A percentile compares a stretch with the other conserved stretches of the same genome.
phyloP scores from a whole-genome alignment of 2,888 invertebrate species.

The Halictus quadricinctus region DNA sequence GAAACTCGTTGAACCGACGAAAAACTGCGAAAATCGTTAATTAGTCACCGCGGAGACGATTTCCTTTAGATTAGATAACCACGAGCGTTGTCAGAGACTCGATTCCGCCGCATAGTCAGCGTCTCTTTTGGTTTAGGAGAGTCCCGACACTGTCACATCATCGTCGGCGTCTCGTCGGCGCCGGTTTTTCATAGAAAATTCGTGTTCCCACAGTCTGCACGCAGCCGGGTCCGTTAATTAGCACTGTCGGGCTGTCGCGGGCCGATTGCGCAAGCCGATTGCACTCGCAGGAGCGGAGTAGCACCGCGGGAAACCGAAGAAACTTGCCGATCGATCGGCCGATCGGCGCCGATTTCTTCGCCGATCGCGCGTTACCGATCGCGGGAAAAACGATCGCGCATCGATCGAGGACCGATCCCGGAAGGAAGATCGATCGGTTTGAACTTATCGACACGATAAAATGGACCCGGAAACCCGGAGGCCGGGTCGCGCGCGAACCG shows the following conservation, averaged over 20 bases:
- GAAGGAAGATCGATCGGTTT: conserved; percentile 2
- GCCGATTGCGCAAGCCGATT: neutral
- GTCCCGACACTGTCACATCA: neutral
- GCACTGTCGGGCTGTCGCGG: neutral
- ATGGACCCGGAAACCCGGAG: neutral
- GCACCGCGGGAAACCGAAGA: conserved; percentile 49
- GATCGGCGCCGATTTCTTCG: conserved; percentile 9
- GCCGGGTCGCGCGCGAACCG: neutral
- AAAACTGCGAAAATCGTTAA: neutral
- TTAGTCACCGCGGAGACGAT: neutral
- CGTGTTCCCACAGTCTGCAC: neutral
- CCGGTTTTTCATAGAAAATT: neutral
- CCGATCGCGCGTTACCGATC: neutral
- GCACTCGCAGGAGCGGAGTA: conserved; percentile 42
- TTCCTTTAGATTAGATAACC: neutral
- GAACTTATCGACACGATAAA: neutral
- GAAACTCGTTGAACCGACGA: neutral
- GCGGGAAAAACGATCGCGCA: neutral
- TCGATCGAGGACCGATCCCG: conserved; percentile 10
- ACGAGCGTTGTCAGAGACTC: neutral
- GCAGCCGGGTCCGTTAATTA: neutral
- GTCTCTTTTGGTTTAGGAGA: neutral
- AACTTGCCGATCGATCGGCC: conserved; percentile 35
- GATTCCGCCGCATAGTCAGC: neutral
- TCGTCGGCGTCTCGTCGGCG: neutral